A percentile compares a stretch with the other conserved stretches of the same genome.
phyloP scores from a whole-genome alignment of 2,113 vertebrate genomes.

The Cololabis saira region DNA sequence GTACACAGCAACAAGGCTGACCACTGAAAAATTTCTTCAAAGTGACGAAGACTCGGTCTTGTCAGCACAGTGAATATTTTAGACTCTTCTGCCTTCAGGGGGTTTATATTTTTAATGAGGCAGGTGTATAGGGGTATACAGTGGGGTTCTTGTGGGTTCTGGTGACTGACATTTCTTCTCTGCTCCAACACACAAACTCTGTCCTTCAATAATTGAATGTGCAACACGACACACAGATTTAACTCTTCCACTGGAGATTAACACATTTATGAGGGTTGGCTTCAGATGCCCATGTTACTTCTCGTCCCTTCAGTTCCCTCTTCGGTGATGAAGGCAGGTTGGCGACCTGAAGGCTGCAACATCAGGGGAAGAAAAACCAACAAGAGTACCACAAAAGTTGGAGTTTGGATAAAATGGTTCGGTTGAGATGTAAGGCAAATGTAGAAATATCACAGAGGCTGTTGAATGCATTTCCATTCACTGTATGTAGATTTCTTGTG shows the following conservation, averaged over 20 bases:
- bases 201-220: slow-evolving; percentile 51
- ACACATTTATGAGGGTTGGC: slow-evolving; percentile 27
- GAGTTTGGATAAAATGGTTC: no score
- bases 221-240: slow-evolving; percentile 50
- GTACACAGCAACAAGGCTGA: neutral
- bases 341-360: slow-evolving; percentile 11
- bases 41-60: slow-evolving; percentile 43
- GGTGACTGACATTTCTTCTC: slow-evolving; percentile 2
- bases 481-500: slow-evolving; percentile 29
- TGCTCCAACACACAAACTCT: slow-evolving; percentile 20
- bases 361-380: slow-evolving; percentile 20
- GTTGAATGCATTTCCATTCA: slow-evolving; percentile 39
- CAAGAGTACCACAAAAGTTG: neutral
- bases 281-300: slow-evolving; percentile 8
- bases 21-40: slow-evolving; percentile 19
- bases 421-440: slow-evolving; percentile 9
- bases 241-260: slow-evolving; percentile 43
- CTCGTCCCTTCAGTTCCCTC: neutral
- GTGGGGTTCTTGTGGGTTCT: neutral
- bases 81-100: slow-evolving; percentile 55
- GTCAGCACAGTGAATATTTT: slow-evolving; percentile 69
- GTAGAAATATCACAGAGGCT: slow-evolving; percentile 28
- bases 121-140: slow-evolving; percentile 14
- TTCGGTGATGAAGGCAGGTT: slow-evolving; percentile 16
- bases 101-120: slow-evolving; percentile 68